A percentile compares a stretch with the other conserved stretches of the same genome.
phyloP scores from a whole-genome alignment of 2,797 vertebrate genomes.

The Sebastes diploproa region DNA sequence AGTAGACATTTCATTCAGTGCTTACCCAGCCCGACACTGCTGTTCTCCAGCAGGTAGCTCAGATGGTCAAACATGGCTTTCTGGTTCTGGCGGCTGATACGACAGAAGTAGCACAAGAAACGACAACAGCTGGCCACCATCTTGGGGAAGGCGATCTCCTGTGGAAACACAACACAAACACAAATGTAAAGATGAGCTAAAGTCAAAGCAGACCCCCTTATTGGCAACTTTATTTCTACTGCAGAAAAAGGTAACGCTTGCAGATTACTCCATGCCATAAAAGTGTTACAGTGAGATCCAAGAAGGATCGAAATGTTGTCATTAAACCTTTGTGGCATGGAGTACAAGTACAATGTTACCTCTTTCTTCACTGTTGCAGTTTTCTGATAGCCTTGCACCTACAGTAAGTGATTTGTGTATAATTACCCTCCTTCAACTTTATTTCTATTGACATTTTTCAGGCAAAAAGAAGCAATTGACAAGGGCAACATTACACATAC shows the following conservation, averaged over 20 bases:
- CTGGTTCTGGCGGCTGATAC: constrained; percentile 98
- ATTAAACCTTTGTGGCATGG: background rate
- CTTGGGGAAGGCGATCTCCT: constrained; percentile 95
- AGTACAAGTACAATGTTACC: background rate
- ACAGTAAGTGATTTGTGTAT: background rate
- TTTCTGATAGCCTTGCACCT: background rate
- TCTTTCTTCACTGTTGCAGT: background rate
- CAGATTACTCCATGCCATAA: too few species aligned
- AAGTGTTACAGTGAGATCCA: background rate
- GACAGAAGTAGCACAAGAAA: constrained; percentile 98
- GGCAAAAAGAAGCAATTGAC: background rate
- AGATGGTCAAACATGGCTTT: constrained; percentile 99
- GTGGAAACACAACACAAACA: background rate
- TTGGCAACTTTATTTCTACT: background rate
- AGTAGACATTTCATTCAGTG: background rate
- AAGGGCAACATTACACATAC: background rate
- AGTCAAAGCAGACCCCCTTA: background rate
- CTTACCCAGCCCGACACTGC: constrained; percentile 94
- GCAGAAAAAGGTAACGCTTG: too few species aligned
- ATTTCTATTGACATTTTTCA: background rate
- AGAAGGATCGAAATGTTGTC: too few species aligned
- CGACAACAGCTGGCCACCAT: constrained; percentile 99
- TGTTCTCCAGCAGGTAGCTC: constrained; percentile 97
- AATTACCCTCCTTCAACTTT: background rate
- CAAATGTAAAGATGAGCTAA: background rate